Evolutionary conservation across 2,797 vertebrate genomes (phyloP).

Genomic region (Epinephelus malabaricus): DNA sequence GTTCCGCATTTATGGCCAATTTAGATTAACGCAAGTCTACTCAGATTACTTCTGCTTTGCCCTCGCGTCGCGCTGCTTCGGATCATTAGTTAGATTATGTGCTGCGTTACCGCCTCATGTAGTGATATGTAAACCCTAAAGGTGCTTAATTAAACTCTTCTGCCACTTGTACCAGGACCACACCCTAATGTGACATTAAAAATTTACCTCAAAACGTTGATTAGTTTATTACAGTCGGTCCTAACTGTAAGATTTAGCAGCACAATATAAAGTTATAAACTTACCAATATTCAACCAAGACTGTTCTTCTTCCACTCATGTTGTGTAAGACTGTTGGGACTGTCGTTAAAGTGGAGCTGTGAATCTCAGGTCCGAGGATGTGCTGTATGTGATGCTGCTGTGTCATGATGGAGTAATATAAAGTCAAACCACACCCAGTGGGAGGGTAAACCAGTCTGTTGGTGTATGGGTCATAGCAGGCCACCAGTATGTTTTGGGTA

Average conservation of each 20-base stretch:
- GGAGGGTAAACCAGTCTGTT: slow-evolving; percentile 15
- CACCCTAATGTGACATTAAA: background rate
- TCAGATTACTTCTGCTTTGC: background rate
- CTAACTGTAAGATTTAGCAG: too few species aligned
- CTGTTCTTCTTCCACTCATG: background rate
- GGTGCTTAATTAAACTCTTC: too few species aligned
- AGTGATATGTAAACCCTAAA: too few species aligned
- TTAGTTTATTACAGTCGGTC: too few species aligned
- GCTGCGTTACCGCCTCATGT: too few species aligned
- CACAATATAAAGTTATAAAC: slow-evolving; percentile 13
- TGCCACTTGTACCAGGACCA: background rate
- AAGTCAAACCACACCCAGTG: slow-evolving; percentile 47
- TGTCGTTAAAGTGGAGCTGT: background rate
- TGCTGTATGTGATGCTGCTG: background rate
- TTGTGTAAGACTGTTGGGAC: background rate
- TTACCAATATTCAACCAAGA: slow-evolving; percentile 71
- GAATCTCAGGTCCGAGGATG: background rate
- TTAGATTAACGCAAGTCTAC: background rate
- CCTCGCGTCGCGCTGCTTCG: too few species aligned
- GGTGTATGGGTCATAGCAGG: background rate
- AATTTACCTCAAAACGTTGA: background rate
- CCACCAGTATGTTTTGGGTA: too few species aligned
- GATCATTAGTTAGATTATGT: too few species aligned
- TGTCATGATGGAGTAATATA: background rate
- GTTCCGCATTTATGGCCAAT: too few species aligned